Evolutionary conservation across 2,113 vertebrate species (phyloP).

Genomic region (Falcunculus frontatus): DNA sequence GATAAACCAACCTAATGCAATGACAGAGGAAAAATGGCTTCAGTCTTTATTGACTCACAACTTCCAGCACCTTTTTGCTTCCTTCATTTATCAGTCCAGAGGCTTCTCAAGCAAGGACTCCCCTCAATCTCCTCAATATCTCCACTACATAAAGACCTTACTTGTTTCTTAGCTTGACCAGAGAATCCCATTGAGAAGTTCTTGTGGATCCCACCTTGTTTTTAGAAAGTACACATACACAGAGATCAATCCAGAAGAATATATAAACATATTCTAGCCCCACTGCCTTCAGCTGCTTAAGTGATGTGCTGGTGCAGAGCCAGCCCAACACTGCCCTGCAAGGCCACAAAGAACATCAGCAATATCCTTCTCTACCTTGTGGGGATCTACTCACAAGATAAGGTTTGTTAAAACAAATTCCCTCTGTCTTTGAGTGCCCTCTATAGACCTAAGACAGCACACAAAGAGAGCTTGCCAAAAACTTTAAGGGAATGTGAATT

Average conservation of each 20-base stretch:
- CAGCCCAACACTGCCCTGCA: not conserved
- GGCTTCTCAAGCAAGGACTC: not conserved
- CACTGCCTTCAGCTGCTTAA: not conserved
- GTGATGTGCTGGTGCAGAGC: not conserved
- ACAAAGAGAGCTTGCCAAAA: not conserved
- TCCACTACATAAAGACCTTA: not conserved
- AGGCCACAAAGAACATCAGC: not conserved
- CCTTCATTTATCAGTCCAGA: not conserved
- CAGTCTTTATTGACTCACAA: not conserved
- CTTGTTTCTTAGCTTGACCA: not conserved
- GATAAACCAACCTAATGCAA: not conserved
- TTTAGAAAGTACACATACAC: not conserved
- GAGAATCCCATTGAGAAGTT: not conserved
- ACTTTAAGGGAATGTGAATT: not conserved
- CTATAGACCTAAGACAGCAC: not conserved
- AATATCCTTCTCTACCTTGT: not conserved
- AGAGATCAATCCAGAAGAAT: not conserved
- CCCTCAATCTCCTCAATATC: fast-evolving
- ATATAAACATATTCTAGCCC: not conserved
- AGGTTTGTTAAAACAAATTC: not conserved
- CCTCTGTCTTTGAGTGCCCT: not conserved
- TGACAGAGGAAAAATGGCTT: not conserved
- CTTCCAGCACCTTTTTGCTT: not conserved
- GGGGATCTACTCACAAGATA: not conserved
- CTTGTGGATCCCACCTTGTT: not conserved